These are phyloP conservation scores for Eristalinus sepulchralis DNA, from an alignment of 2,888 invertebrate species.

Conservation along the genomic window DNA sequence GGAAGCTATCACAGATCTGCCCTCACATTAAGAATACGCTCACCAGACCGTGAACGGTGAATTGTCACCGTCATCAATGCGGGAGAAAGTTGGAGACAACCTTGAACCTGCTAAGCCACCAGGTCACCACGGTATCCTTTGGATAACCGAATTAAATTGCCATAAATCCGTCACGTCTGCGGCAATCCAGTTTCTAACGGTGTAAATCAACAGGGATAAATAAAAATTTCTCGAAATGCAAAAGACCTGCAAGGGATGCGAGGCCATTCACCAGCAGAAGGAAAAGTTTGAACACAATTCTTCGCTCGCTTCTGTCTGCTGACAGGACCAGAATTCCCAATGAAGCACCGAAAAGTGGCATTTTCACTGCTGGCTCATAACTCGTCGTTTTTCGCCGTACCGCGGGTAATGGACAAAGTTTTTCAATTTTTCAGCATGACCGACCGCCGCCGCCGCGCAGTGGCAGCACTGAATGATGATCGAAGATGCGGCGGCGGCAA, in stretches of 20 bases:
- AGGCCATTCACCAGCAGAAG: too few species aligned
- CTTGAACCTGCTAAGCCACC: background rate
- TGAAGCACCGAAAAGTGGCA: background rate
- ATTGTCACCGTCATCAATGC: background rate
- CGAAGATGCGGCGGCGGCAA: background rate
- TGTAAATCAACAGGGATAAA: background rate
- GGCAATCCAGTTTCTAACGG: background rate
- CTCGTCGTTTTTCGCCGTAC: background rate
- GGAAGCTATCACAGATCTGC: background rate
- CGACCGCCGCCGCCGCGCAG: background rate
- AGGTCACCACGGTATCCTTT: background rate
- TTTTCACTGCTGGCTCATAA: background rate
- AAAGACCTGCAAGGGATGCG: background rate
- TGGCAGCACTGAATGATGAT: background rate
- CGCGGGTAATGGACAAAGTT: constrained; percentile 21
- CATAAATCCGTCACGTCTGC: background rate
- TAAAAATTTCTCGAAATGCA: background rate
- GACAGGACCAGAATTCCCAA: background rate
- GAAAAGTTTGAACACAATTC: background rate
- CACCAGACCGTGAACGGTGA: constrained; percentile 1
- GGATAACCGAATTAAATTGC: background rate
- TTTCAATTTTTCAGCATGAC: constrained; percentile 18
- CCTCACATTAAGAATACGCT: background rate
- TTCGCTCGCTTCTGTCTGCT: background rate
- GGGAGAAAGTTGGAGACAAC: background rate